Evolutionary conservation across 2,113 vertebrate genomes (phyloP), one percentile per base, ranked within the genome.

Genomic region (Alethe diademata): DNA sequence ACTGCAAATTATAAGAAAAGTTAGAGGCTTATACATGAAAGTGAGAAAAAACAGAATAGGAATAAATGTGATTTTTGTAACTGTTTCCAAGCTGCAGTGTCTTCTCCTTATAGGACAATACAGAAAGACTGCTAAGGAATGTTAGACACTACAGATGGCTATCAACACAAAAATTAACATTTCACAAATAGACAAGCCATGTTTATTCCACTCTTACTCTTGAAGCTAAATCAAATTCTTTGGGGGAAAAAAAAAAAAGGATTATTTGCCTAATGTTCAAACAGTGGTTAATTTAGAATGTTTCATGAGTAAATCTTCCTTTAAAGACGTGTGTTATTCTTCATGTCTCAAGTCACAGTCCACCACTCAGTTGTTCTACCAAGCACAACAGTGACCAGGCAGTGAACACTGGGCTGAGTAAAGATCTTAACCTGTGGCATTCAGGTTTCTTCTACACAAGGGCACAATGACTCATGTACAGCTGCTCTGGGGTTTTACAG

Each of bases 1-100:
- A 92, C 98, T 98, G 95, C 20, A 93, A 82, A 86, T 38, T 6
- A 36, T 20, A 73, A 15, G 26, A 71, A 58, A 28, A 54, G 26
- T 25, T 58, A 75, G 33, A 86, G 16, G 7, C 19, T 62, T 89
- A 43, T 29, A 51, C 6, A 29, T 8, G n/a, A 47, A 80, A 78
- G 23, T 75, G 35, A 65, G 24, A 57, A 93, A 69, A 90, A 70
- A 0, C 19, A 24, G 48, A 57, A 36, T 29, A 72, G 11, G 9
- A 19, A 76, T 90, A 38, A 56, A 57, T 70, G 20, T 33, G 33
- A 38, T 47, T 79, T 79, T 86, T 58, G 23, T 42, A 23, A 48
- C 14, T 11, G 4, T 6, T 78, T 70, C 36, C 47, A 83, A 58
- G 35, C 24, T 88, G 40, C 9, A 24, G 19, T 12, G 19, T 86